Evolutionary conservation across 2,888 invertebrate species (phyloP), one percentile per base, ranked within the genome.

Genomic region (Griposia aprilina): DNA sequence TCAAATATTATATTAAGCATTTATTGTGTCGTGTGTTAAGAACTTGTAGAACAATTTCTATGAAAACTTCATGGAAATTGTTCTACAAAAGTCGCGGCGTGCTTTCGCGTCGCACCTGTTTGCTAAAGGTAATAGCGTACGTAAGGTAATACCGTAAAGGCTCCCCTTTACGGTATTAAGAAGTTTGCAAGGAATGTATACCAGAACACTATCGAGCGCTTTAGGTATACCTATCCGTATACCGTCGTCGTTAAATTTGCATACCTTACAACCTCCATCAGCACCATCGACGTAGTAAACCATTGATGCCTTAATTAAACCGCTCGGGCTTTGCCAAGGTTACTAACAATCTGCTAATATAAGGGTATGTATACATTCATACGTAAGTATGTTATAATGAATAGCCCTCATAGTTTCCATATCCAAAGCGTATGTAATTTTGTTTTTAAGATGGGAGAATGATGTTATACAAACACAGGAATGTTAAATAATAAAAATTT

Each of bases 301-400:
- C 68, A 76, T 72, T 81, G 74, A 81, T 65, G 60, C 68, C 60
- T 77, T 81, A 83, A 83, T 81, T 78, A 81, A 77, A 77, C 55
- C 4, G 60, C n/a, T 71, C 63, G 11, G 15, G 71, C 60, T 70
- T 67, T 65, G 60, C 67, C 77, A 74, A 85, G 78, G 74, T 72
- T 63, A 50, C 68, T 36, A 36, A 74, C 84, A 74, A 80, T 76
- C 76, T 81, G 75, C 60, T 69, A 68, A 75, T 75, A 68, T 74
- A 59, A 52, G 26, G 8, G 17, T 55, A 62, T 36, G 15, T 60
- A n/a, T n/a, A 74, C 59, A 36, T 59, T 55, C 20, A 36, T 45
- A 30, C 17, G 8, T 63, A 41, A 23, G 36, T 66, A 48, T 57
- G 8, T 48, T 2, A 1, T 50, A 55, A 36, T 66, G 4, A 70